phyloP scores from a whole-genome alignment of 2,113 vertebrate genomes.

The Mungos mungo region DNA sequence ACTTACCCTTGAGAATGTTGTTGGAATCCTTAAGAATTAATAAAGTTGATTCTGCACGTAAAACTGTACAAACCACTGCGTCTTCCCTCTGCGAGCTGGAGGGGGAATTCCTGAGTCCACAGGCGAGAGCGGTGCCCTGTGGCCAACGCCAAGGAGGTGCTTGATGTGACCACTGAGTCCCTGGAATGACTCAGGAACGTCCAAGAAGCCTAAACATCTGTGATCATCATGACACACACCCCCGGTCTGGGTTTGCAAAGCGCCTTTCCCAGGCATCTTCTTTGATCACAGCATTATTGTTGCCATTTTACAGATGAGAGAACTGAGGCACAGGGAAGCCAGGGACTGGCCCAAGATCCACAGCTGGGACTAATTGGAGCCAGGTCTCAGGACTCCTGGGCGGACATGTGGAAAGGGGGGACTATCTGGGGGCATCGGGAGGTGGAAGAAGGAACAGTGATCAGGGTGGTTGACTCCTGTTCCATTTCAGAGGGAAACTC shows the following conservation, averaged over 20 bases:
- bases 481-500: not conserved
- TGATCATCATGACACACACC: rapidly evolving
- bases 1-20: not conserved
- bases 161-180: not conserved
- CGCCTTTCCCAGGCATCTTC: not conserved
- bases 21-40: not conserved
- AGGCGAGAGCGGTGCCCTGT: not conserved
- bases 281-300: not conserved
- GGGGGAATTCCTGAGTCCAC: not conserved
- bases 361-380: not conserved
- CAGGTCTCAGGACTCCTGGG: not conserved
- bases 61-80: rapidly evolving
- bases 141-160: not conserved
- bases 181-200: not conserved
- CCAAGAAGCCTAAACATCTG: not conserved
- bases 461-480: not conserved
- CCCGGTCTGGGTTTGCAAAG: not conserved
- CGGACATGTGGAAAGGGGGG: not conserved
- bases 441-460: not conserved
- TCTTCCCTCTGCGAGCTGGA: not conserved
- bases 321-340: not conserved
- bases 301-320: slow-evolving; percentile 6
- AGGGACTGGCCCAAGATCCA: not conserved
- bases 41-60: not conserved
- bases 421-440: rapidly evolving